phyloP scores from a whole-genome alignment of 2,888 invertebrate species.

The Ceratothoa steindachneri region DNA sequence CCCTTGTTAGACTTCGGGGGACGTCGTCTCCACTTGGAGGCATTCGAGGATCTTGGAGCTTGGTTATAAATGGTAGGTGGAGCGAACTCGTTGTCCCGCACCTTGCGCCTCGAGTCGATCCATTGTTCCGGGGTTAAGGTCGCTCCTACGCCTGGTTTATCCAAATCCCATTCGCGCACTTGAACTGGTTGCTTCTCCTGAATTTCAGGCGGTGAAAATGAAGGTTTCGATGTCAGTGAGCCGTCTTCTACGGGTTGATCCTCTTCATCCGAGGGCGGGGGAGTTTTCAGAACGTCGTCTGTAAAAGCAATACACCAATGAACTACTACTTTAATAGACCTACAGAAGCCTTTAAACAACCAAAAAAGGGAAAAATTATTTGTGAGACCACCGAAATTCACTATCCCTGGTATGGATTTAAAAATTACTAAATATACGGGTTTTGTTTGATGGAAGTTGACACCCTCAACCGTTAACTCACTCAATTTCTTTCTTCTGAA shows the following conservation, averaged over 20 bases:
- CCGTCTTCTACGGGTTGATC: conserved; percentile 22
- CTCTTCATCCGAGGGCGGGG: conserved; percentile 38
- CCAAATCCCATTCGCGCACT: conserved; percentile 69
- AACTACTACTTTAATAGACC: too few relatives aligned
- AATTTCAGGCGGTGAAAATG: conserved; percentile 4
- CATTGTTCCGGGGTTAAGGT: conserved; percentile 38
- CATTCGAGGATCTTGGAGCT: not conserved
- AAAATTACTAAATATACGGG: too few relatives aligned
- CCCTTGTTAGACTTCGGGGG: not conserved
- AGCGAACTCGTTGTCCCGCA: conserved; percentile 73
- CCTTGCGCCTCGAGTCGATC: conserved; percentile 56
- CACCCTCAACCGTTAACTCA: too few relatives aligned
- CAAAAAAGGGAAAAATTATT: too few relatives aligned
- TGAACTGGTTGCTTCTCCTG: conserved; percentile 54
- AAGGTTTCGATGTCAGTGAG: not conserved
- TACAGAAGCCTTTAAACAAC: too few relatives aligned
- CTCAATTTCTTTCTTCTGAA: too few relatives aligned
- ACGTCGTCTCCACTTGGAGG: not conserved
- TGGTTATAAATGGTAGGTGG: conserved; percentile 57
- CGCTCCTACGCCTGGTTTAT: conserved; percentile 61
- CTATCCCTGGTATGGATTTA: too few relatives aligned
- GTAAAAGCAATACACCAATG: not conserved
- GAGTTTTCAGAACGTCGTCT: conserved; percentile 39
- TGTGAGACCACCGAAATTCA: too few relatives aligned
- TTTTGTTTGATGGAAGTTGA: too few relatives aligned